phyloP scores from a whole-genome alignment of 2,797 vertebrate genomes.

The Catharus ustulatus region DNA sequence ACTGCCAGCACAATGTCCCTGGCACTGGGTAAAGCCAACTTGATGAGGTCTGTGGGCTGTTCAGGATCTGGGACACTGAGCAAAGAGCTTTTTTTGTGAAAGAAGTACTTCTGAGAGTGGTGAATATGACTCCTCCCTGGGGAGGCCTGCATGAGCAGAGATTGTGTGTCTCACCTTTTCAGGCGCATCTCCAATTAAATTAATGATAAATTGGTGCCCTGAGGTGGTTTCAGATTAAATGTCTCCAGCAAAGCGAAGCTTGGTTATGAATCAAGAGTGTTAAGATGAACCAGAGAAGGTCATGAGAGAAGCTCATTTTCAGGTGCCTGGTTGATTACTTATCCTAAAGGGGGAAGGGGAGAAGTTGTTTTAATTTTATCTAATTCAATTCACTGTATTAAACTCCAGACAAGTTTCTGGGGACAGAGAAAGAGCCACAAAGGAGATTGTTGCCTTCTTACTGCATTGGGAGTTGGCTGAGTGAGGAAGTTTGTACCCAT shows the following conservation, averaged over 20 bases:
- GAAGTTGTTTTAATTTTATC: conserved; percentile 12
- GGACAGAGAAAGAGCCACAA: neutral
- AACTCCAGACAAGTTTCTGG: neutral
- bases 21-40: neutral
- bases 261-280: conserved; percentile 37
- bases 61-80: conserved; percentile 5
- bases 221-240: conserved; percentile 58
- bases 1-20: neutral
- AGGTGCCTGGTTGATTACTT: neutral
- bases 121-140: conserved; percentile 47
- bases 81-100: neutral
- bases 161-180: conserved; percentile 44
- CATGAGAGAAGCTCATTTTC: neutral
- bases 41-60: neutral
- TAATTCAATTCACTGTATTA: neutral
- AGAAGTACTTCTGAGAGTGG: neutral
- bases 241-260: neutral
- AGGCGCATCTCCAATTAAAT: conserved; percentile 56
- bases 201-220: conserved; percentile 49
- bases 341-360: neutral
- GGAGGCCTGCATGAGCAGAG: conserved; percentile 27
- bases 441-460: neutral
- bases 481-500: neutral
- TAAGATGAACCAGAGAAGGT: conserved; percentile 21
- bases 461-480: neutral